Base-by-base conservation (phyloP, 2,113 vertebrate species). In the Paedocypris sp. region DNA sequence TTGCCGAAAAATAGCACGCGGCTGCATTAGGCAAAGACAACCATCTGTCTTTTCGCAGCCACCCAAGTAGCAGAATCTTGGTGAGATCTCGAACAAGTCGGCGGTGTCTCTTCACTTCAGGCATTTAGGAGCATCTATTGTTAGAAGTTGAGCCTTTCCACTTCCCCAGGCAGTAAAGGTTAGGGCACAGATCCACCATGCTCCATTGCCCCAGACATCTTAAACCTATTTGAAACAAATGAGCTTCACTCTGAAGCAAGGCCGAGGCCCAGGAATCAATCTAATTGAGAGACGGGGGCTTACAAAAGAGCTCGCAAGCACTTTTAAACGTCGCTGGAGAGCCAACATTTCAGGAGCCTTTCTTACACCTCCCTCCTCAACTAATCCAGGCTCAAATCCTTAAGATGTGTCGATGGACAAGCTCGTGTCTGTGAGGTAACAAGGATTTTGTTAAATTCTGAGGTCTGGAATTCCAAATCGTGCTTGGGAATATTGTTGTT, bases 221-320 rank as follows among this genome's bases (percentile, higher is more conserved):
- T 61, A 66, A 70, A 53, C 50, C 56, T 16, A 18, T 49, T 54
- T 61, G 38, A 67, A 60, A 56, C 64, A 51, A 61, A 53, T 22
- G 41, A 32, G 58, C 47, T 66, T 62, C 48, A 15, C 52, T 45
- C 22, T 29, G 28, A 54, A 61, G 42, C 59, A 50, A 62, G 52
- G 60, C 66, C 43, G 35, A 20, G 45, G 15, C 52, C 23, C 47
- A 6, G 15, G 60, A 63, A 64, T 71, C 53, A 59, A 63, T 71
- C 53, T 71, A 71, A 71, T 71, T 64, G 69, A 67, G 49, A 56
- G 51, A 39, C 53, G 42, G 60, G 39, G 64, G 35, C 26, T 67
- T 63, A 62, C 41, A 33, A 50, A 60, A 51, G 50, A 58, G 43
- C 58, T 38, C 0, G 25, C 38, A 35, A 49, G 60, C 33, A 42